A percentile compares a stretch with the other conserved stretches of the same genome.
phyloP scores from a whole-genome alignment of 2,797 vertebrate genomes.

The Diplodus puntazzo region DNA sequence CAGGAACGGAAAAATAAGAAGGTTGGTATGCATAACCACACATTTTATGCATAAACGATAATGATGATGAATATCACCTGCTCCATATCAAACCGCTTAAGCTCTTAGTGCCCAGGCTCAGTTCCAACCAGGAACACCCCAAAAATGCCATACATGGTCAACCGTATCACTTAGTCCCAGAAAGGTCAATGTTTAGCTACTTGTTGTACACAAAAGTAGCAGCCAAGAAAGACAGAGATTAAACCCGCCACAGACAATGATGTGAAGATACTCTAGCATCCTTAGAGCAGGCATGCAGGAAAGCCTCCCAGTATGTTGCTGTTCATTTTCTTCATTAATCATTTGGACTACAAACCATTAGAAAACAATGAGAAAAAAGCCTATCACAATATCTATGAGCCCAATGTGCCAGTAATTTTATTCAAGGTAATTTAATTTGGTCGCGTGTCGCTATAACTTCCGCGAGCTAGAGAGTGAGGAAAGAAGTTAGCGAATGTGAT shows the following conservation, averaged over 20 bases:
- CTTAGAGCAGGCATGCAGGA: not conserved
- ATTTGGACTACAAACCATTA: not conserved
- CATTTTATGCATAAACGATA: not conserved
- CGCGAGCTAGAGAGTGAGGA: too few species aligned
- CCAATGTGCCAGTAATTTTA: not conserved
- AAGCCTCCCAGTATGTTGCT: not conserved
- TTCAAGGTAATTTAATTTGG: too few species aligned
- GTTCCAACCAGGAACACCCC: slow-evolving; percentile 1
- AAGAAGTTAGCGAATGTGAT: too few species aligned
- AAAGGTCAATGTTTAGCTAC: not conserved
- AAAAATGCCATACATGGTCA: not conserved
- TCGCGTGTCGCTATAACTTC: too few species aligned
- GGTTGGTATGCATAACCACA: slow-evolving; percentile 21
- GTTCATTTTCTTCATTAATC: not conserved
- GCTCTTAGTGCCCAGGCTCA: not conserved
- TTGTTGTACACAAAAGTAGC: not conserved
- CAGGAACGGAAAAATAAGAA: not conserved
- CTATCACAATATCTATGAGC: not conserved
- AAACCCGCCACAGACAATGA: not conserved
- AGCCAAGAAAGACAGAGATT: not conserved
- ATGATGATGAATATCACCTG: slow-evolving; percentile 12
- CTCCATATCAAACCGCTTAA: not conserved
- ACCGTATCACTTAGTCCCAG: not conserved
- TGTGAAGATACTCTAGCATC: not conserved
- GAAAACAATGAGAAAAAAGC: not conserved